These are phyloP conservation scores for Nephrotoma guestfalica DNA, from an alignment of 2,888 invertebrate genomes.

Conservation along the genomic window DNA sequence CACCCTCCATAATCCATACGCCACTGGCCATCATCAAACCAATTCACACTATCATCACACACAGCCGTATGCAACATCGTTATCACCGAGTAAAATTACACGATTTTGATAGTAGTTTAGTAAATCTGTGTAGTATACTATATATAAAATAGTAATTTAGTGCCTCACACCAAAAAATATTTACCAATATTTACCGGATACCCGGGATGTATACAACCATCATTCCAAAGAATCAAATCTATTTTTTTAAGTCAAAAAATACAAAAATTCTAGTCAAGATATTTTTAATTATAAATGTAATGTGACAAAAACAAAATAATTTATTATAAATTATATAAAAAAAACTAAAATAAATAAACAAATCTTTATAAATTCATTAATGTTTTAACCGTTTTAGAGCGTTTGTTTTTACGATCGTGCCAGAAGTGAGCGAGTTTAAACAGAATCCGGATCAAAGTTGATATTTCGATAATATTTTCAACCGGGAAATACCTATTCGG, in stretches of 20 bases:
- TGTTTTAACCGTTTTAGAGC: no score
- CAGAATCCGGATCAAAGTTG: no score
- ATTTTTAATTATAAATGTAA: not conserved
- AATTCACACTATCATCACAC: not conserved
- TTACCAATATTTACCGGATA: not conserved
- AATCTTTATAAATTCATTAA: not conserved
- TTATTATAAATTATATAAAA: not conserved
- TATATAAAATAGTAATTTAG: not conserved
- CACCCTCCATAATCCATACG: not conserved
- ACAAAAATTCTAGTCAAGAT: not conserved
- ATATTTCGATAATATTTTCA: no score
- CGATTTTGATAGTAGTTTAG: constrained; percentile 19
- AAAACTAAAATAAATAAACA: not conserved
- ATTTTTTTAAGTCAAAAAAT: not conserved
- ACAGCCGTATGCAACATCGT: constrained; percentile 8
- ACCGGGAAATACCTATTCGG: no score
- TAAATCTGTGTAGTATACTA: not conserved
- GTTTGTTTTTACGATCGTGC: no score
- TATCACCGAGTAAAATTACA: constrained; percentile 29
- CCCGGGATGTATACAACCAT: not conserved
- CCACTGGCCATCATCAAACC: not conserved
- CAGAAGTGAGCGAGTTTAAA: no score
- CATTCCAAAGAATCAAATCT: not conserved
- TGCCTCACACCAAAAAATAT: not conserved
- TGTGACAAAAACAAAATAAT: not conserved